Conservation (phyloP, 2,113 vertebrate species). For the Malurus cyaneus region DNA sequence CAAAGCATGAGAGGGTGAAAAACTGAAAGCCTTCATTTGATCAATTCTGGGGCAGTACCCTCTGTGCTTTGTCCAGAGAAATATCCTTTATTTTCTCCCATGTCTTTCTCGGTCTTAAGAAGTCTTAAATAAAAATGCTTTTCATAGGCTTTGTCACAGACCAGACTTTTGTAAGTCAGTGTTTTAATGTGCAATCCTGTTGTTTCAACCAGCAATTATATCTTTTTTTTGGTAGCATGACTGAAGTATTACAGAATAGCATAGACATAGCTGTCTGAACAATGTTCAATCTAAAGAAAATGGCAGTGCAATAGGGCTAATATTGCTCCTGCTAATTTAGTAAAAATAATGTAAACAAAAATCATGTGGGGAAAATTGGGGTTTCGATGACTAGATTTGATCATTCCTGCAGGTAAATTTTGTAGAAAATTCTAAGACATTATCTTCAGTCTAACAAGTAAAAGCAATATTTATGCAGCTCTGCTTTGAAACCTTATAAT, state of each 20-base stretch:
- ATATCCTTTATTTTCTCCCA: background rate
- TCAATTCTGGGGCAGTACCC: background rate
- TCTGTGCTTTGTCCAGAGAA: background rate
- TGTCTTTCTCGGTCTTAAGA: background rate
- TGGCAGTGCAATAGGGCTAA: background rate
- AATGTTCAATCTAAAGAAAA: background rate
- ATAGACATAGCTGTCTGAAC: background rate
- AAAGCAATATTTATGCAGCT: background rate
- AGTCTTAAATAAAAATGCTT: background rate
- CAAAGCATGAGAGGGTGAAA: background rate
- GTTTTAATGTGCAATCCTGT: background rate
- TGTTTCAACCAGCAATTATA: background rate
- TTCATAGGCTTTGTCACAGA: background rate
- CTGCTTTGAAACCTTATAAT: background rate
- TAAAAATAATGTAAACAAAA: background rate
- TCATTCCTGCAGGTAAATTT: background rate
- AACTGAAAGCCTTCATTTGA: background rate
- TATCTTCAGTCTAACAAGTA: background rate
- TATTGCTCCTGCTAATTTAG: background rate
- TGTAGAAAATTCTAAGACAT: background rate
- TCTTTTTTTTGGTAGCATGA: background rate
- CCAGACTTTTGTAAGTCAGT: background rate
- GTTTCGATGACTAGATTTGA: background rate
- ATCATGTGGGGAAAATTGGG: fast-evolving
- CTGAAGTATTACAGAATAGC: background rate